These are phyloP conservation scores for Eucera pruinosa DNA, from an alignment of 2,888 invertebrate species.

Conservation along the genomic window DNA sequence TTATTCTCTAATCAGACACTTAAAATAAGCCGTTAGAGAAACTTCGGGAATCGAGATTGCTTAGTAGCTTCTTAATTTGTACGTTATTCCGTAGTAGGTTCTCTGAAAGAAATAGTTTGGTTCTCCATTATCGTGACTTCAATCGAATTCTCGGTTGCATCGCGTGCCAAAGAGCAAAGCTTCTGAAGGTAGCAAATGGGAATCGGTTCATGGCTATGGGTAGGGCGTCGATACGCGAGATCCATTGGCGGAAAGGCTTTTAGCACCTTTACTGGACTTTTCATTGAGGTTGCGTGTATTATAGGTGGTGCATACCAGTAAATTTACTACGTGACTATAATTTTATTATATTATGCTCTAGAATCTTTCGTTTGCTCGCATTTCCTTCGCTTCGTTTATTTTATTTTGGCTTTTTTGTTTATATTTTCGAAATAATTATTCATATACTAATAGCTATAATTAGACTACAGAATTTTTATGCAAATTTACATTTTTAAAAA, in stretches of 20 bases:
- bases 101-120: not conserved
- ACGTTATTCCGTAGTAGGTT: too few relatives aligned
- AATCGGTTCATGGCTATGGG: not conserved
- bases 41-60: not conserved
- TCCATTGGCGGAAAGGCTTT: not conserved
- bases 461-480: too few relatives aligned
- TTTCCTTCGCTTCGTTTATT: too few relatives aligned
- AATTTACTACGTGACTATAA: not conserved
- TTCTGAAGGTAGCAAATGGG: not conserved
- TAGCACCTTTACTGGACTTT: not conserved
- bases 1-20: conserved; percentile 29
- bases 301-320: not conserved
- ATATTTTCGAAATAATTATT: too few relatives aligned
- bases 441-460: too few relatives aligned
- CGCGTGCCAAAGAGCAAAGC: not conserved
- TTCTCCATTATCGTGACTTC: not conserved
- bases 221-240: not conserved
- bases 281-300: not conserved
- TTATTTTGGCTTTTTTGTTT: too few relatives aligned
- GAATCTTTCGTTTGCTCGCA: too few relatives aligned
- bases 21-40: not conserved
- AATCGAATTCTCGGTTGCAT: not conserved
- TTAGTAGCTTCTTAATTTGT: not conserved
- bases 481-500: too few relatives aligned
- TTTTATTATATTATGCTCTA: too few relatives aligned